A percentile compares a stretch with the other conserved stretches of the same genome.
phyloP scores from a whole-genome alignment of 2,888 invertebrate species.

The Eurois occulta region DNA sequence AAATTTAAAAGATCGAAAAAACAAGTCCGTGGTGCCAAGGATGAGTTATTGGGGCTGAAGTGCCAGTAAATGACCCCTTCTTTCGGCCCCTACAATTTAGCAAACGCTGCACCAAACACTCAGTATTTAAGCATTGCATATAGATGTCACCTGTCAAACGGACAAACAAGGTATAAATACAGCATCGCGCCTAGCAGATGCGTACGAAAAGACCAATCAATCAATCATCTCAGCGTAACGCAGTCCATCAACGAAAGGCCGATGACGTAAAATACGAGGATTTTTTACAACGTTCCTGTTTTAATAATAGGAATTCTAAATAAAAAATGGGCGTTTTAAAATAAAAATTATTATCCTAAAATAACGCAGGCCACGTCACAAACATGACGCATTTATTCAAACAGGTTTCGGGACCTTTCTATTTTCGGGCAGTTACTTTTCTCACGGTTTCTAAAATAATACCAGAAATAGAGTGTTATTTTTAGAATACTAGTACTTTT shows the following conservation, averaged over 20 bases:
- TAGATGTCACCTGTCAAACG: too few species aligned
- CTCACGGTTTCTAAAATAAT: background rate
- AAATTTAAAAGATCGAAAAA: too few species aligned
- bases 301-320: background rate
- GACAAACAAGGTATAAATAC: too few species aligned
- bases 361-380: conserved; percentile 30
- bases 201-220: background rate
- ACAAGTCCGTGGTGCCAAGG: too few species aligned
- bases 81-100: too few species aligned
- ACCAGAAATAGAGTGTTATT: conserved; percentile 21
- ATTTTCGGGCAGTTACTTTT: conserved; percentile 43
- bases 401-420: conserved; percentile 23
- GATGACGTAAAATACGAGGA: background rate
- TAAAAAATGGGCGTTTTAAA: conserved; percentile 17
- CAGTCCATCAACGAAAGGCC: background rate
- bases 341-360: conserved; percentile 35
- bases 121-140: too few species aligned
- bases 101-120: too few species aligned
- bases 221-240: background rate
- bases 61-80: too few species aligned
- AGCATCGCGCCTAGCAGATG: too few species aligned
- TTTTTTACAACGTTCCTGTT: background rate
- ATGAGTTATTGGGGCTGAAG: too few species aligned
- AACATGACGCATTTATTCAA: conserved; percentile 15
- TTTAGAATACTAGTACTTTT: conserved; percentile 17